These are phyloP conservation scores for Turdus rufiventris DNA, from an alignment of 2,113 vertebrate species.

Conservation along the genomic window DNA sequence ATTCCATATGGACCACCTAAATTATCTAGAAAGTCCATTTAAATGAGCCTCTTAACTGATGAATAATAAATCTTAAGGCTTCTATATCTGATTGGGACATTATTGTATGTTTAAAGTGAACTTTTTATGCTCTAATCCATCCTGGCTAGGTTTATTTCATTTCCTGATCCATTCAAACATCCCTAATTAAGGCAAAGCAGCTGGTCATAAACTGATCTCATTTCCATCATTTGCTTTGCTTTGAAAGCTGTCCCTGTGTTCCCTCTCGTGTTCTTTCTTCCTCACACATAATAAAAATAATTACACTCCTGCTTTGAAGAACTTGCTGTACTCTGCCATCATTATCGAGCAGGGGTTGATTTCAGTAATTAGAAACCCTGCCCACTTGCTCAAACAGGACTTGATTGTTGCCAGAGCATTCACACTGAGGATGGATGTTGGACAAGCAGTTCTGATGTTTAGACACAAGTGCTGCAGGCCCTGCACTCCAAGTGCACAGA, in stretches of 20 bases:
- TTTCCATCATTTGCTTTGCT: slow-evolving; percentile 18
- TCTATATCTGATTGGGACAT: neutral
- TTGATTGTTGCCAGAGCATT: neutral
- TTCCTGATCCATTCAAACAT: slow-evolving; percentile 13
- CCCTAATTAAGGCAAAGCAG: slow-evolving; percentile 46
- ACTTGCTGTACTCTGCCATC: neutral
- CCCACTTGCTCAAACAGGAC: neutral
- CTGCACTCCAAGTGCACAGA: neutral
- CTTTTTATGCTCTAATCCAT: neutral
- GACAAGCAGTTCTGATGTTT: neutral
- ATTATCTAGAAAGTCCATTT: neutral
- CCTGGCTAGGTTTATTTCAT: slow-evolving; percentile 25
- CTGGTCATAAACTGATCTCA: slow-evolving; percentile 32
- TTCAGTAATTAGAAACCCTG: neutral
- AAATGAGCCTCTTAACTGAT: neutral
- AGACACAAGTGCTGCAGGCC: neutral
- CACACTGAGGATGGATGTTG: neutral
- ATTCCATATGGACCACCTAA: neutral
- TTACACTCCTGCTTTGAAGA: neutral
- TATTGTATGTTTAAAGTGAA: neutral
- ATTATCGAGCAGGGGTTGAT: neutral
- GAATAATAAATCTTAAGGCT: neutral
- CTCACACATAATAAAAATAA: slow-evolving; percentile 45
- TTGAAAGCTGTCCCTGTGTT: slow-evolving; percentile 11
- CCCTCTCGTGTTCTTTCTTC: slow-evolving; percentile 20